A percentile compares a stretch with the other conserved stretches of the same genome.
Conservation (phyloP, 2,888 invertebrate species). For the Drosophila mayaguana region DNA sequence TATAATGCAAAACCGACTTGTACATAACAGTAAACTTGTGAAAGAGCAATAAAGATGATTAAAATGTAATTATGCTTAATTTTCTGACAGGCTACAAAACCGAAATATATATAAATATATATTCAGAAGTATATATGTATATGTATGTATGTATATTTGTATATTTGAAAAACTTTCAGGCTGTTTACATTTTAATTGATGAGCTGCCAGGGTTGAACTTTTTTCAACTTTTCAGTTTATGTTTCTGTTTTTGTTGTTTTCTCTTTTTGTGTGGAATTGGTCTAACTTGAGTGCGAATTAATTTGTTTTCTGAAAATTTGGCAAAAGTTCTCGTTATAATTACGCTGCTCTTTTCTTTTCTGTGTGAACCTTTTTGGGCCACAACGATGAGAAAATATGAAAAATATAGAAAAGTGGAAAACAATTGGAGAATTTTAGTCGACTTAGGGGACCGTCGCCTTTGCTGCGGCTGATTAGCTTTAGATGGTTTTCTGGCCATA, state of each 20-base stretch:
- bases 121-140: neutral
- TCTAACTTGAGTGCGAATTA: conserved; percentile 70
- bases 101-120: conserved; percentile 8
- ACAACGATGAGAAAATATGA: conserved; percentile 64
- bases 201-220: conserved; percentile 74
- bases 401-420: conserved; percentile 22
- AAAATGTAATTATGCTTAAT: conserved; percentile 83
- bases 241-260: neutral
- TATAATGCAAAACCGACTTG: conserved; percentile 61
- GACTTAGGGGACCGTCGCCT: neutral
- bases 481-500: conserved; percentile 37
- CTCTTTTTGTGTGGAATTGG: neutral
- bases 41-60: conserved; percentile 83
- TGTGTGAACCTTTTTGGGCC: conserved; percentile 46
- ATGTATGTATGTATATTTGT: neutral
- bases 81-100: conserved; percentile 51
- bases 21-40: conserved; percentile 76
- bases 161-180: conserved; percentile 29
- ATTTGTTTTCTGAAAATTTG: conserved; percentile 77
- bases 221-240: conserved; percentile 66
- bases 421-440: conserved; percentile 20
- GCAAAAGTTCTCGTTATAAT: conserved; percentile 50
- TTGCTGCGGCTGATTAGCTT: conserved; percentile 51
- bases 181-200: conserved; percentile 70
- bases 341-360: neutral